Evolutionary conservation across 1,140 invertebrate genomes (phyloP), one percentile per base, ranked within the genome.

Genomic region (Chironomus tepperi): DNA sequence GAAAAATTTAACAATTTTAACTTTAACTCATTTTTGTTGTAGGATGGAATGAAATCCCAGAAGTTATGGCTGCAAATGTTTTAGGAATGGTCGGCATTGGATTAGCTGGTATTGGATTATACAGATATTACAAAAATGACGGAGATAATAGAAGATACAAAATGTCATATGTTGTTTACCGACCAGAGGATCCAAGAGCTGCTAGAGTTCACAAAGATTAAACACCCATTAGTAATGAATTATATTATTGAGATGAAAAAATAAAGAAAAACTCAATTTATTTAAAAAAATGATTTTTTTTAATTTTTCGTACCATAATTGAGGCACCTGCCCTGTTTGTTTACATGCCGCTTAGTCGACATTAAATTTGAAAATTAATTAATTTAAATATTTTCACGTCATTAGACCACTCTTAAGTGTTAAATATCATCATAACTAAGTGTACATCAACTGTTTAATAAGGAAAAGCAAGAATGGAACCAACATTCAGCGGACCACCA

Each of bases 41-140:
- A 76, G 86, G 83, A 12, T 88, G 87, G 87, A 84, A 86, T 79
- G 88, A 90, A 81, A 88, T 90, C 76, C 89, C 90, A 16, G 90
- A 90, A 79, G 82, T 91, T 18, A 82, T 88, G 73, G 86, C 80
- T 70, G 83, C 84, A 74, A 78, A 82, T 7, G 79, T 81, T 24
- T 77, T 89, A 75, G 87, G 82, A 15, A 19, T 87, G 2, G 79
- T 86, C 76, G 87, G 86, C 10, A 42, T 87, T 10, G 83, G 80
- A 19, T 47, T 87, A 42, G 78, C 83, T 67, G 85, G 84, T 42
- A 77, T 88, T 73, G 86, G 80, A 19, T 74, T 88, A 65, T 81
- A 79, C 12, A 84, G 83, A 43, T 88, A 89, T 76, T 80, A 83
- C 24, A 80, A 83, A 77, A 85, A 83, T n/a, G 87, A 89, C 79